Evolutionary conservation across 2,113 vertebrate genomes (phyloP), one percentile per base, ranked within the genome.

Genomic region (Corythoichthys intestinalis): DNA sequence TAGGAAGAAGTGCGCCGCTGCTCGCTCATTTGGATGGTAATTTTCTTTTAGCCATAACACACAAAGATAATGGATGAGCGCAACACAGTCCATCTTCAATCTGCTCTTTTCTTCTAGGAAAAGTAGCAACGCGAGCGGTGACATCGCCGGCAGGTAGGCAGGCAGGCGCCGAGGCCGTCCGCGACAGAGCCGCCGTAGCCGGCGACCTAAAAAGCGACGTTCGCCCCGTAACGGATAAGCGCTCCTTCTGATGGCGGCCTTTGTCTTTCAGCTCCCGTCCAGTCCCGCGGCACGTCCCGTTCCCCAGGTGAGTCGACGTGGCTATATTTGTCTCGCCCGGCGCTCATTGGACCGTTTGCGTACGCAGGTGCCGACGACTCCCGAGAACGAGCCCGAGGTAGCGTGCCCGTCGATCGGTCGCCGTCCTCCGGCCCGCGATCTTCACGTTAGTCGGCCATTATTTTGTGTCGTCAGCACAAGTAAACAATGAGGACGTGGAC

Each of bases 11-110:
- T 34, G 12, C 20, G 6, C 41, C 11, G 11, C 44, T 34, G 41
- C 44, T 63, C 6, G 61, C 61, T 46, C 44, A 47, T 11, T 10
- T 63, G 28, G 20, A 63, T 28, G 61, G 61, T 63, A 63, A 63
- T 13, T 58, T 58, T 37, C 11, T 2, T 37, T 37, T 14, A 6
- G 35, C 13, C 6, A 4, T 20, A 34, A 28, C 7, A 61, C 15
- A 61, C 15, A 44, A 11, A 37, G 1, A 35, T 9, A 37, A 44
- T 44, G 20, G 20, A 28, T 28, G 20, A 28, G 20, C 20, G 20
- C 20, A 28, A 28, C 20, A 28, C 20, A 28, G 20, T 28, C 20
- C 20, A 44, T 44, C 38, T 41, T 61, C 2, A 61, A 12, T 60
- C 10, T 50, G 13, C 3, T 2, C 34, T 62, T 14, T 10, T 62